Evolutionary conservation across 2,888 invertebrate species (phyloP).

Genomic region (Acrocera orbiculus): DNA sequence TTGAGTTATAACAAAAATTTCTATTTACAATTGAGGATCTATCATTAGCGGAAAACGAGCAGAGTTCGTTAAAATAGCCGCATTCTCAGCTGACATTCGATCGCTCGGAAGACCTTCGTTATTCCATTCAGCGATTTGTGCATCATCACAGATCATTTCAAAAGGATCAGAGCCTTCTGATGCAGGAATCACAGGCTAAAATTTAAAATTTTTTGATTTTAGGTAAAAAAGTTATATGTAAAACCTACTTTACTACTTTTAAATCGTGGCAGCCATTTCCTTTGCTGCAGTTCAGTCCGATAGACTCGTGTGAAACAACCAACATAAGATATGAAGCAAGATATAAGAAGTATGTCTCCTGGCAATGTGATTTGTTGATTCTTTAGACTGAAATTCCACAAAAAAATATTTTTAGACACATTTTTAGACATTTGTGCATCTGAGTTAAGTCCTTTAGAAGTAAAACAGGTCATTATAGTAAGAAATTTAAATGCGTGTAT

Average conservation of each 20-base stretch:
- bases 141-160: constrained; percentile 77
- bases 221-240: neutral
- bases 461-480: no score
- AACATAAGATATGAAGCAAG: constrained; percentile 88
- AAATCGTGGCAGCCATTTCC: constrained; percentile 69
- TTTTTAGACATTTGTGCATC: no score
- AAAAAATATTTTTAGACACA: no score
- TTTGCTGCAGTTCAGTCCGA: constrained; percentile 55
- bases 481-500: no score
- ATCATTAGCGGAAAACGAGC: constrained; percentile 90
- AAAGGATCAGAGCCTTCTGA: constrained; percentile 67
- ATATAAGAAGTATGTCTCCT: constrained; percentile 74
- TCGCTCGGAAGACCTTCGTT: constrained; percentile 86
- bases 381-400: constrained; percentile 35
- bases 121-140: constrained; percentile 84
- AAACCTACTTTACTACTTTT: constrained; percentile 40
- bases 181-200: constrained; percentile 55
- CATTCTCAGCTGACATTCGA: constrained; percentile 88
- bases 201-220: constrained; percentile 5
- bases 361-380: constrained; percentile 61
- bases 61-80: constrained; percentile 75
- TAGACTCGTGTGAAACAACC: constrained; percentile 83
- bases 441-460: no score
- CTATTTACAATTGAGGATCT: constrained; percentile 64
- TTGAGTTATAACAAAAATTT: neutral